phyloP scores from a whole-genome alignment of 2,113 vertebrate species.

The Perca flavescens region DNA sequence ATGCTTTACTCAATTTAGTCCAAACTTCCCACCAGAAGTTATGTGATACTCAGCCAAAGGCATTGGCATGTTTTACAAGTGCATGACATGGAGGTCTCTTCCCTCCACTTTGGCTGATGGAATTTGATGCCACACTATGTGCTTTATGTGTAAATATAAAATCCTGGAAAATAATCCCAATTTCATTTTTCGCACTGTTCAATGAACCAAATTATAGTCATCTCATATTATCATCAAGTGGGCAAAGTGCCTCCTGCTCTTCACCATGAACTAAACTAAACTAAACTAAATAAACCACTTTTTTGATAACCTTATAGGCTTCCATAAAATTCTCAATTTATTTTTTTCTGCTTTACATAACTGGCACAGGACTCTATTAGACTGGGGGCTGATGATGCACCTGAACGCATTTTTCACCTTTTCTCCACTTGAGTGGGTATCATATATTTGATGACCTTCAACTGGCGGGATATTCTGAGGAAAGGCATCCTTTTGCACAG shows the following conservation, averaged over 20 bases:
- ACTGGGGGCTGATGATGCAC: background rate
- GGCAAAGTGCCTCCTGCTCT: background rate
- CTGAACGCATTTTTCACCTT: background rate
- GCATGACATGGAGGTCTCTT: background rate
- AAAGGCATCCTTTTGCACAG: background rate
- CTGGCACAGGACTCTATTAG: background rate
- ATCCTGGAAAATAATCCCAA: constrained; percentile 17
- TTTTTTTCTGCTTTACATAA: constrained; percentile 21
- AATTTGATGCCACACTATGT: constrained; percentile 31
- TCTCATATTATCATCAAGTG: constrained; percentile 29
- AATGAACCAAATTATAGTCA: background rate
- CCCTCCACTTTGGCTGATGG: constrained; percentile 7
- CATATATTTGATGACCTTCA: constrained; percentile 14
- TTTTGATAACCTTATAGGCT: background rate
- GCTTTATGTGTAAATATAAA: constrained; percentile 33
- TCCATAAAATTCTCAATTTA: constrained; percentile 10
- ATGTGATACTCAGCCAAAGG: constrained; percentile 16
- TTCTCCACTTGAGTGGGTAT: background rate
- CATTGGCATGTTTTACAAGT: constrained; percentile 11
- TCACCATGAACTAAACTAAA: constrained; percentile 7
- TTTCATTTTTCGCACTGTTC: background rate
- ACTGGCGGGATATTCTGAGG: background rate
- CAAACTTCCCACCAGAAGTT: constrained; percentile 35
- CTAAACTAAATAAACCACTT: constrained; percentile 8
- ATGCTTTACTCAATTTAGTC: constrained; percentile 48